A percentile compares a stretch with the other conserved stretches of the same genome.
Evolutionary conservation across 2,888 invertebrate species (phyloP).

Genomic region (Mactromeris polynyma): DNA sequence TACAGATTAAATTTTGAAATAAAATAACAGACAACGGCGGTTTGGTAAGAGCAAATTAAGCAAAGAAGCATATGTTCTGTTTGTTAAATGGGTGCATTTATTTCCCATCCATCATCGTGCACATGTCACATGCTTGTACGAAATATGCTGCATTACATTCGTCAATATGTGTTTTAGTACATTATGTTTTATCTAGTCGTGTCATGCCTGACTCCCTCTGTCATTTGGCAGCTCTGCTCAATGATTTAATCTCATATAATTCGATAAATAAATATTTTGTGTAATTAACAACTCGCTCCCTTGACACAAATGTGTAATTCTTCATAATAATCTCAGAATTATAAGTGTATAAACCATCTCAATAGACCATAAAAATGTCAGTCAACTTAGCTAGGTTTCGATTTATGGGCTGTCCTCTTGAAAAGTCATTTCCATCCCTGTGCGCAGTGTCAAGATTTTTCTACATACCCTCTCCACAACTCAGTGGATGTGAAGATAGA

Average conservation of each 20-base stretch:
- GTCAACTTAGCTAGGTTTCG: conserved; percentile 25
- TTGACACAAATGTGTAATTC: conserved; percentile 28
- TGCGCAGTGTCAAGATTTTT: conserved; percentile 51
- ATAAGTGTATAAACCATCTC: conserved; percentile 43
- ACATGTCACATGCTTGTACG: not conserved
- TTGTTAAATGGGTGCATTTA: not conserved
- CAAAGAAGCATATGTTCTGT: no score
- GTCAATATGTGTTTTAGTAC: not conserved
- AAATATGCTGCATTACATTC: not conserved
- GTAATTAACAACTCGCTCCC: conserved; percentile 18
- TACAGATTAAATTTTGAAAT: no score
- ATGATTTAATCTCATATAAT: not conserved
- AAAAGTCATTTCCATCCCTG: conserved; percentile 50
- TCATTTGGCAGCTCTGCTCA: not conserved
- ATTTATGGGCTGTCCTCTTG: conserved; percentile 38
- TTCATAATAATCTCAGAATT: conserved; percentile 30
- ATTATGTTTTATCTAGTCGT: not conserved
- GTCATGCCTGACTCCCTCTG: not conserved
- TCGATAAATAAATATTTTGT: conserved; percentile 23
- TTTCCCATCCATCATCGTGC: not conserved
- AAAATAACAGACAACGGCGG: no score
- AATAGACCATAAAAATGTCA: conserved; percentile 58
- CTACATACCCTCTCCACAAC: conserved; percentile 19
- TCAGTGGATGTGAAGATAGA: conserved; percentile 33
- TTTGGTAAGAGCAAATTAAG: no score